Evolutionary conservation across 2,113 vertebrate species (phyloP).

Genomic region (Lutjanus erythropterus): DNA sequence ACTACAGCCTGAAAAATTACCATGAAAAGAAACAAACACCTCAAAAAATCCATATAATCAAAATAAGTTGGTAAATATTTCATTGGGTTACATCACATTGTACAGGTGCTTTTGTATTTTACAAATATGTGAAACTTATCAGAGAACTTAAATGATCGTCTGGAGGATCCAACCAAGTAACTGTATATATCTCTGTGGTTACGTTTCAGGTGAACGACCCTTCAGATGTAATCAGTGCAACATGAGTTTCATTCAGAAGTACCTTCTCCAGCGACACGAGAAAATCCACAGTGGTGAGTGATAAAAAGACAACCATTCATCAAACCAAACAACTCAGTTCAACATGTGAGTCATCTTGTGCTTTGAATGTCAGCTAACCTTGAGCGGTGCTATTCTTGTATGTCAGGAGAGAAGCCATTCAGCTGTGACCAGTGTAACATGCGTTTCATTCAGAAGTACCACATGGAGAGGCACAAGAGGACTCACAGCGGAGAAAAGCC

Average conservation of each 20-base stretch:
- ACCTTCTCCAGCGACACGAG: constrained; percentile 96
- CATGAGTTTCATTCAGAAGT: constrained; percentile 99
- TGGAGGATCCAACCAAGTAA: not conserved
- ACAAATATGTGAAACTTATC: not conserved
- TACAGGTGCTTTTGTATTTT: not conserved
- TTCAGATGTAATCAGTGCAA: constrained; percentile 99
- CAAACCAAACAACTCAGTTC: not conserved
- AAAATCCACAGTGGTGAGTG: constrained; percentile 95
- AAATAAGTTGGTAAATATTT: not conserved
- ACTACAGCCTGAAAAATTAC: not conserved
- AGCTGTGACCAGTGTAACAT: constrained; percentile 99
- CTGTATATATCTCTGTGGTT: not conserved
- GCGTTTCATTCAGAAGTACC: constrained; percentile 99
- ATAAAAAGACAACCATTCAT: no score
- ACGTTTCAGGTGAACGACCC: constrained; percentile 90
- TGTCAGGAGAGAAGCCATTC: constrained; percentile 95
- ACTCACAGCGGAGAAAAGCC: constrained; percentile 99
- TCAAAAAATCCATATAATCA: not conserved
- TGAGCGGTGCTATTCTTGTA: not conserved
- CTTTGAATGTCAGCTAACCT: not conserved
- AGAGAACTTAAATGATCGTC: not conserved
- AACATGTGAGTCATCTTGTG: not conserved
- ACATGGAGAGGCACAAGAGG: constrained; percentile 99
- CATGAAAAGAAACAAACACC: not conserved
- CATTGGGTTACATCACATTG: not conserved